These are phyloP conservation scores for Globodera ellingtonae DNA, from an alignment of 1,140 invertebrate species.

Conservation along the genomic window DNA sequence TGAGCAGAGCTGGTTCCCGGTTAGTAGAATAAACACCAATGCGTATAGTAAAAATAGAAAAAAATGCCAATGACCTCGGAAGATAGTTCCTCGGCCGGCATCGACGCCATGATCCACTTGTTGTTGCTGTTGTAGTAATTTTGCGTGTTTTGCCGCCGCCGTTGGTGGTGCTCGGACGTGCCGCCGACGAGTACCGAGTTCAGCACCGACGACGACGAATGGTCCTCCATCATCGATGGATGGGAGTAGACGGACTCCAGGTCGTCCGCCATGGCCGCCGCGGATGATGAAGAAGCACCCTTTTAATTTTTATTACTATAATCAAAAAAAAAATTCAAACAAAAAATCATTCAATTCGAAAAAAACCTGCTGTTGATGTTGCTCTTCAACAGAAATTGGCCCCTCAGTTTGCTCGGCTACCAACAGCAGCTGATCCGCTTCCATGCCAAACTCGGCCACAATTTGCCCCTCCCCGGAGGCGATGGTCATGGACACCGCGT, in stretches of 20 bases:
- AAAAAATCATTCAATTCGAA: background rate
- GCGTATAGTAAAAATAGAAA: no score
- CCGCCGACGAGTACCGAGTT: background rate
- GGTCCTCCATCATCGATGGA: constrained; percentile 59
- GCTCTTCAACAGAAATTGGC: background rate
- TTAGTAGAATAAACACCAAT: no score
- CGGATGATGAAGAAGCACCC: background rate
- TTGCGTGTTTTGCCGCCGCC: background rate
- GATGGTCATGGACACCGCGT: background rate
- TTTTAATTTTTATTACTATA: no score
- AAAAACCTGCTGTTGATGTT: background rate
- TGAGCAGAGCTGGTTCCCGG: no score
- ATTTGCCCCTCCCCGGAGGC: background rate
- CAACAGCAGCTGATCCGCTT: background rate
- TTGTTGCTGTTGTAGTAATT: background rate
- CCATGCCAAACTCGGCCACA: background rate
- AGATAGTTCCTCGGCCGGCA: constrained; percentile 38
- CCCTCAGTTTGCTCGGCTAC: background rate
- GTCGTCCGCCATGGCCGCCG: constrained; percentile 43
- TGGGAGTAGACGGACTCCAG: constrained; percentile 60
- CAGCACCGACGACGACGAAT: constrained; percentile 4
- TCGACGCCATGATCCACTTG: background rate
- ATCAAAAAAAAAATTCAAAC: no score
- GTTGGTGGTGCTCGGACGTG: background rate
- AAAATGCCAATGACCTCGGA: constrained; percentile 6